A percentile compares a stretch with the other conserved stretches of the same genome.
Evolutionary conservation across 1,140 invertebrate species (phyloP).

Genomic region (Trichonephila inaurata): DNA sequence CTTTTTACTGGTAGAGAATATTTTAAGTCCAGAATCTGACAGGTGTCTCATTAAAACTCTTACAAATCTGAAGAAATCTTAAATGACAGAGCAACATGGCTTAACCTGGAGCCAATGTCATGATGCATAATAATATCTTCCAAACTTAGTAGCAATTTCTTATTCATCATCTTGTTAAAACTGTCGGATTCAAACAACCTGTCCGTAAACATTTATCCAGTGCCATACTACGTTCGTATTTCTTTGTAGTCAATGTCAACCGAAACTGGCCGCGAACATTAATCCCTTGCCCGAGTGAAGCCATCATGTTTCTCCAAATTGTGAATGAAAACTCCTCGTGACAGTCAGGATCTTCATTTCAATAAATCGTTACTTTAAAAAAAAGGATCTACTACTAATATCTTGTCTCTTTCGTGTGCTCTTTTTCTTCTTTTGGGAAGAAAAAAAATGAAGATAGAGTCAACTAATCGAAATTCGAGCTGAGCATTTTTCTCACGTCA

Average conservation of each 20-base stretch:
- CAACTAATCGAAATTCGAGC: constrained; percentile 38
- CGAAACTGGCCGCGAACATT: neutral
- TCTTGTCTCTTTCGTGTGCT: neutral
- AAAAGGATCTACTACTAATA: constrained; percentile 9
- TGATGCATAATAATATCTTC: neutral
- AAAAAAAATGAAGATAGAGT: neutral
- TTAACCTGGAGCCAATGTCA: neutral
- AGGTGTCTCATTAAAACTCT: too few species aligned
- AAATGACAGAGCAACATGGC: too few species aligned
- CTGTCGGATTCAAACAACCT: neutral
- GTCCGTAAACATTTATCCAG: neutral
- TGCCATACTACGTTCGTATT: neutral
- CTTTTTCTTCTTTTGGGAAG: neutral
- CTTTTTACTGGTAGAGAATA: too few species aligned
- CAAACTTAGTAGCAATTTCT: neutral
- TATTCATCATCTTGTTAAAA: neutral
- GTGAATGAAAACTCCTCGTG: neutral
- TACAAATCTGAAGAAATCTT: too few species aligned
- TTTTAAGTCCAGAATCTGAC: too few species aligned
- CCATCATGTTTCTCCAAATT: neutral
- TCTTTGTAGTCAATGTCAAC: neutral
- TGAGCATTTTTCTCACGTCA: constrained; percentile 26
- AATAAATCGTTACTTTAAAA: neutral
- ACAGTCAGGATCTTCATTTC: neutral
- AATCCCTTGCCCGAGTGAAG: neutral